These are phyloP conservation scores for Philantomba maxwellii DNA, from an alignment of 2,113 vertebrate species.

Conservation along the genomic window DNA sequence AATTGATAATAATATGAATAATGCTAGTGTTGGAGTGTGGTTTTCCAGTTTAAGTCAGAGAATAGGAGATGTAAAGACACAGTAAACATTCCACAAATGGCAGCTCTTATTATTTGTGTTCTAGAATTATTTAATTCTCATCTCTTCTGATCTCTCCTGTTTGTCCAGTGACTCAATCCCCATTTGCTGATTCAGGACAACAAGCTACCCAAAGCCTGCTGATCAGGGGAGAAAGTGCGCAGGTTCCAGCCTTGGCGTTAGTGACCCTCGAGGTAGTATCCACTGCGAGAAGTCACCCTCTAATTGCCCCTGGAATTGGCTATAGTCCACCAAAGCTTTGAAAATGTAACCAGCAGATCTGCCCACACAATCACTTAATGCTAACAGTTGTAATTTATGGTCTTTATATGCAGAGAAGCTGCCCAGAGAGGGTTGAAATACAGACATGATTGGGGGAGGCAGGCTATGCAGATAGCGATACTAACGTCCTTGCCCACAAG, in stretches of 20 bases:
- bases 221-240: neutral
- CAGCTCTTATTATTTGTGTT: neutral
- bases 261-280: neutral
- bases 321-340: slow-evolving; percentile 13
- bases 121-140: neutral
- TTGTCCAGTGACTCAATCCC: neutral
- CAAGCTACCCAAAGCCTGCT: neutral
- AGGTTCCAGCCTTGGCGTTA: neutral
- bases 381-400: neutral
- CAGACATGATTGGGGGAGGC: neutral
- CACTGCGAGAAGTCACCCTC: neutral
- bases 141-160: neutral
- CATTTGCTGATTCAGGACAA: neutral
- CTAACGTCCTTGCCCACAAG: slow-evolving; percentile 40
- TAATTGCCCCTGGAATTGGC: neutral
- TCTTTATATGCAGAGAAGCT: neutral
- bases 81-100: neutral
- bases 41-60: neutral
- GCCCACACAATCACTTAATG: neutral
- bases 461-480: neutral
- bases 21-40: neutral
- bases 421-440: neutral
- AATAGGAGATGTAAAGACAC: neutral
- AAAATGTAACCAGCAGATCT: slow-evolving; percentile 34
- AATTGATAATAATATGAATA: neutral